Evolutionary conservation across 2,113 vertebrate species (phyloP).

Genomic region (Scalopus aquaticus): DNA sequence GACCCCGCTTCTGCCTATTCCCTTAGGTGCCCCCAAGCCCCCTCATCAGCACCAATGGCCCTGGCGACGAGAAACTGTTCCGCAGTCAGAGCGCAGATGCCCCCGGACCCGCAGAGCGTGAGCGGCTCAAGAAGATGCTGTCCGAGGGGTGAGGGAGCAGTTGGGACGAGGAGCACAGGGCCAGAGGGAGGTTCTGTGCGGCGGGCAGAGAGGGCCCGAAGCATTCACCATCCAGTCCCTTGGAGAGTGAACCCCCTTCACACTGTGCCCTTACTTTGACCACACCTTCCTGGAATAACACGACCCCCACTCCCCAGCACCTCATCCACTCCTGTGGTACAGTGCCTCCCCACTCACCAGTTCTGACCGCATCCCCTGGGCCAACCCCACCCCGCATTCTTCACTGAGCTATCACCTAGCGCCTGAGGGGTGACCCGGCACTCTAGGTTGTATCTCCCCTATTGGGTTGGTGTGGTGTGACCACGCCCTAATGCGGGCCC

Average conservation of each 20-base stretch:
- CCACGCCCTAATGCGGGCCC: not conserved
- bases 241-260: no score
- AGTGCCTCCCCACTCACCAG: not conserved
- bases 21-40: slow-evolving; percentile 85
- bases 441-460: no score
- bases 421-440: no score
- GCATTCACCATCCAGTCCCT: no score
- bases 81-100: slow-evolving; percentile 96
- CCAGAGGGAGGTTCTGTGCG: accelerated
- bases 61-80: slow-evolving; percentile 94
- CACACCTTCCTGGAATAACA: not conserved
- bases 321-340: not conserved
- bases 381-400: not conserved
- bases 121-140: slow-evolving; percentile 97
- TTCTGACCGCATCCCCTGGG: not conserved
- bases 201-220: no score
- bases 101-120: slow-evolving; percentile 92
- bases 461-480: no score
- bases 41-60: slow-evolving; percentile 91
- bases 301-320: not conserved
- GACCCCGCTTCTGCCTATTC: not conserved
- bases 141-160: slow-evolving; percentile 90
- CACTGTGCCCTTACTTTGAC: not conserved
- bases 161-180: no score
- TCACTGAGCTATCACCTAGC: no score